Conservation (phyloP, 2,888 invertebrate species). For the Lagria hirta region DNA sequence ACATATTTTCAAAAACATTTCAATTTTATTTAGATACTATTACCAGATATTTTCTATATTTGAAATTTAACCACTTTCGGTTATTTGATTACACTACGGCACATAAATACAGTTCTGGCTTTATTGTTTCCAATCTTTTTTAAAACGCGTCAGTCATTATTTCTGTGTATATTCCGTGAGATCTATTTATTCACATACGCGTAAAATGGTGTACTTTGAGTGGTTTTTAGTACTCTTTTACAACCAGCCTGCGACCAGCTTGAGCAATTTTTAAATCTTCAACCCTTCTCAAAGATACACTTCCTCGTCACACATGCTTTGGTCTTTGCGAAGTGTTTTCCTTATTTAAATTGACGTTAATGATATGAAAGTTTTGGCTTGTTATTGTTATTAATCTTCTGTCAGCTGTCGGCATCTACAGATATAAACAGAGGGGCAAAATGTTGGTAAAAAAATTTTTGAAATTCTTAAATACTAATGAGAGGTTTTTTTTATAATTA, state of each 20-base stretch:
- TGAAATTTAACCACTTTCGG: no score
- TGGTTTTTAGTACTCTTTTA: slow-evolving; percentile 39
- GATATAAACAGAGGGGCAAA: no score
- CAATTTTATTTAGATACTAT: no score
- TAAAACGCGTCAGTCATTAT: no score
- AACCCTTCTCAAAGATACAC: slow-evolving; percentile 25
- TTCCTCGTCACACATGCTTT: slow-evolving; percentile 15
- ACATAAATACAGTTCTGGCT: neutral
- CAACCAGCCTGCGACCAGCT: slow-evolving; percentile 46
- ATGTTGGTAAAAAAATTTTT: no score
- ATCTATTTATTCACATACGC: slow-evolving; percentile 32
- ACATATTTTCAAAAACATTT: no score
- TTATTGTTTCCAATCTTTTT: slow-evolving; percentile 18
- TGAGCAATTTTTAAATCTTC: slow-evolving; percentile 29
- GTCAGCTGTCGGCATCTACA: slow-evolving; percentile 4
- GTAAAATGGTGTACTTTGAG: slow-evolving; percentile 31
- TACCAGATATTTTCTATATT: no score
- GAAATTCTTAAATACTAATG: no score
- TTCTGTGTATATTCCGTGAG: slow-evolving; percentile 17
- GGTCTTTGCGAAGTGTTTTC: slow-evolving; percentile 11
- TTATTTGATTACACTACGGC: no score
- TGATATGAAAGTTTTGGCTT: no score
- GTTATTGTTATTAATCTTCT: slow-evolving; percentile 4
- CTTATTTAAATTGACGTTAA: slow-evolving; percentile 12
- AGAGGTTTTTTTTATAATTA: no score